Evolutionary conservation across 2,888 invertebrate species (phyloP), one percentile per base, ranked within the genome.

Genomic region (Labia minor): DNA sequence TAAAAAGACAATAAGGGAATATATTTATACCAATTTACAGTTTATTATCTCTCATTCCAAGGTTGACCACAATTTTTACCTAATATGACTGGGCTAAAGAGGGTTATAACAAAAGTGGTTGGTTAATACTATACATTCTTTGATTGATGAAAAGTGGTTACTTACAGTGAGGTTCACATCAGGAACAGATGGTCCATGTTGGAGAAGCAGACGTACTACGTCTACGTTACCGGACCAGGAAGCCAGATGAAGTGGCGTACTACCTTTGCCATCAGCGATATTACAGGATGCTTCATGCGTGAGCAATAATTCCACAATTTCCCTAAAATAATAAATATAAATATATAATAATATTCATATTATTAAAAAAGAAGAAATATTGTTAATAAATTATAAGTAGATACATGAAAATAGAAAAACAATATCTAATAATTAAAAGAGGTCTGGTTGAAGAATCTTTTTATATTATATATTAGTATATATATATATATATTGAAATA

Each of bases 191-290:
- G 89, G 90, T 68, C 89, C 88, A 77, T 89, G 88, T 62, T 85
- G 87, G 67, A 96, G 83, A 70, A 96, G 84, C 78, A 92, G 82
- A 71, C 86, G 83, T 70, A 95, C 95, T 72, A 95, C 90, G 71
- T 92, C 91, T 61, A 88, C 85, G 77, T 94, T 89, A 18, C 96
- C 96, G 66, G 91, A 91, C 94, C 95, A 96, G 65, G 95, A 92
- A 66, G 95, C 95, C 76, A 95, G 81, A 78, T 96, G 95, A 70
- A 96, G 84, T 33, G 96, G 91, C 26, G 93, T 92, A 37, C 94
- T 95, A 18, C 95, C 96, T 76, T 92, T 89, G 72, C 86, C 86
- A 79, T 96, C 95, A 71, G 89, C 86, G 65, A 92, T 84, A 78
- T 94, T 93, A 70, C 93, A 89, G 21, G 92, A 91, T 14, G 95